Conservation (phyloP, 2,113 vertebrate genomes). For the Engraulis encrasicolus region DNA sequence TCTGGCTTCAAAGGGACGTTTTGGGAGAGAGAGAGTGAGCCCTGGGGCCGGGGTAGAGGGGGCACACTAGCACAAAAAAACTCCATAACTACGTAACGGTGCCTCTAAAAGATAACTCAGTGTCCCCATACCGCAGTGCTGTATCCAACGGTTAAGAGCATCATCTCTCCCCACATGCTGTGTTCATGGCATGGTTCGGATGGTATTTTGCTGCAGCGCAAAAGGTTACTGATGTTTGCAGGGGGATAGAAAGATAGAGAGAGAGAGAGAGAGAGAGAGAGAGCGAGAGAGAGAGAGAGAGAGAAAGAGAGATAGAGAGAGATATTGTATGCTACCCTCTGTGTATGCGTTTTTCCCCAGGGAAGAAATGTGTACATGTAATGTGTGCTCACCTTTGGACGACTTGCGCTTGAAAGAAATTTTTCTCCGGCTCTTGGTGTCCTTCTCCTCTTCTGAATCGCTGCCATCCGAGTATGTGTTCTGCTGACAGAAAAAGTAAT, state of each 20-base stretch:
- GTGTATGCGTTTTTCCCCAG: neutral
- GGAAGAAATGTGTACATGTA: neutral
- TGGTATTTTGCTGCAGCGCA: neutral
- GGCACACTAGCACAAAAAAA: neutral
- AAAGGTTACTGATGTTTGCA: conserved; percentile 4
- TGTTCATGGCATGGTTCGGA: neutral
- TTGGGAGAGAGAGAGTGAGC: neutral
- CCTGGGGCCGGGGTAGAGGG: no score
- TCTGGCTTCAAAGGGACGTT: neutral
- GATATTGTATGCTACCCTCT: neutral
- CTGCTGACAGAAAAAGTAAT: conserved; percentile 55
- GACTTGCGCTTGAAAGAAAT: conserved; percentile 89
- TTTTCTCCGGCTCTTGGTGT: conserved; percentile 83
- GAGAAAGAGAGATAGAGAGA: no score
- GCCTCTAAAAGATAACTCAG: neutral
- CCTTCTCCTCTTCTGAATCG: conserved; percentile 84
- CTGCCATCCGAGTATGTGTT: conserved; percentile 61
- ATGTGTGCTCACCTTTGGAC: conserved; percentile 81
- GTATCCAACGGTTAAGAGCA: neutral
- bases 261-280: no score
- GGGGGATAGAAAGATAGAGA: no score
- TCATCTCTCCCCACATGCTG: neutral
- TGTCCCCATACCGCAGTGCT: neutral
- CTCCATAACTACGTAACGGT: neutral
- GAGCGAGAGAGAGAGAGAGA: no score